These are phyloP conservation scores for Tribolium castaneum DNA, from an alignment of 1,140 invertebrate genomes.

Conservation along the genomic window DNA sequence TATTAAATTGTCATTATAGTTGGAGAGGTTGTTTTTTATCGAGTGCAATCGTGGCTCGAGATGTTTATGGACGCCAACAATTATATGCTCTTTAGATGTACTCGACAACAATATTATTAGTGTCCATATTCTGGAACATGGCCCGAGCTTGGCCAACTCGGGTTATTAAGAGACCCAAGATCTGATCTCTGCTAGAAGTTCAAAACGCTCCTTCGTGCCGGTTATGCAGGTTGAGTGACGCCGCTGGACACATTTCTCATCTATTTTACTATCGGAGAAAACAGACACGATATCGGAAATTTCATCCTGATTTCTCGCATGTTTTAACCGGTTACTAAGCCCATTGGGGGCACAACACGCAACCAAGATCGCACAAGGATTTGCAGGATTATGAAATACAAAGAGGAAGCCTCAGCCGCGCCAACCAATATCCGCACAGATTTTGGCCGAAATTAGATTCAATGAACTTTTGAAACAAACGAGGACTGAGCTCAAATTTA, in stretches of 20 bases:
- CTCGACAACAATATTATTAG: conserved; percentile 17
- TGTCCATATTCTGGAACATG: neutral
- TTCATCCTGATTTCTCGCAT: neutral
- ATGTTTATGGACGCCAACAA: conserved; percentile 8
- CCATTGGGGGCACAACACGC: too few relatives aligned
- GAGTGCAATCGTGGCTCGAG: neutral
- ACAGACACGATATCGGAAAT: neutral
- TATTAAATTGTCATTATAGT: conserved; percentile 56
- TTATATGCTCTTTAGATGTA: conserved; percentile 4
- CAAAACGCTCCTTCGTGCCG: neutral
- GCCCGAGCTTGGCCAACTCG: neutral
- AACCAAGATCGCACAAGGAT: too few relatives aligned
- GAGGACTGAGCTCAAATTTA: too few relatives aligned
- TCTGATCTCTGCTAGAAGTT: neutral
- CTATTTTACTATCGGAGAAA: neutral
- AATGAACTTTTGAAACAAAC: too few relatives aligned
- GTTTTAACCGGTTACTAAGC: neutral
- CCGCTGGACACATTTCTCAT: neutral
- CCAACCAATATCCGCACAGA: too few relatives aligned
- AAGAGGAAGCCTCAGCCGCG: too few relatives aligned
- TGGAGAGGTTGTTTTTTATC: conserved; percentile 39
- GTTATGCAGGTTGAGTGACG: neutral
- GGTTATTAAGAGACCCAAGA: neutral
- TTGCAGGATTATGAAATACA: too few relatives aligned
- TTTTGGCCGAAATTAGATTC: too few relatives aligned